A percentile compares a stretch with the other conserved stretches of the same genome.
Conservation (phyloP, 1,140 invertebrate genomes). For the Pemphigus obesinymphae region DNA sequence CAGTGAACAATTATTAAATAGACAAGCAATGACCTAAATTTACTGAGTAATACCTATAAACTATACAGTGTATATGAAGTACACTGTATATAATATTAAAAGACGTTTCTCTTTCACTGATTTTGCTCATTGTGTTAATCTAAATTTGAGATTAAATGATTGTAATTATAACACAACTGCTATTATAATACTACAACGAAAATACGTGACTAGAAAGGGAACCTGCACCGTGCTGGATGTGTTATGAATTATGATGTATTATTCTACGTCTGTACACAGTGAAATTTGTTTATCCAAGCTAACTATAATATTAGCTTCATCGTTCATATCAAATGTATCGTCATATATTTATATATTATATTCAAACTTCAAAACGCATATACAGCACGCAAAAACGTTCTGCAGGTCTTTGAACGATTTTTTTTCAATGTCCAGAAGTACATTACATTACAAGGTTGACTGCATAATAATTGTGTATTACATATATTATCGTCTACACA, state of each 20-base stretch:
- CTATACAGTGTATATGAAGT: too few species aligned
- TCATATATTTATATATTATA: background rate
- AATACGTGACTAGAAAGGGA: conserved; percentile 14
- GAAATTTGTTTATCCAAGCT: background rate
- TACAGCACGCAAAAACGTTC: background rate
- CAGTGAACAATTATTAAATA: background rate
- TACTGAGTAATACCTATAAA: too few species aligned
- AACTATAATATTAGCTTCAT: background rate
- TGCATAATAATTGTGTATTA: background rate
- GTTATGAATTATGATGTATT: background rate
- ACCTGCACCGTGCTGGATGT: background rate
- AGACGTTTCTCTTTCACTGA: conserved; percentile 18
- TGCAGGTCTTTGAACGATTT: background rate
- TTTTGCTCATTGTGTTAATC: background rate
- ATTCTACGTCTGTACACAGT: background rate
- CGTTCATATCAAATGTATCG: background rate
- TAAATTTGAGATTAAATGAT: conserved; percentile 5
- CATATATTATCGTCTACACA: background rate
- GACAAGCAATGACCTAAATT: conserved; percentile 2
- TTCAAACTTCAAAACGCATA: background rate
- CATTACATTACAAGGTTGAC: background rate
- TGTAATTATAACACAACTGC: background rate
- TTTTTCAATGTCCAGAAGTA: background rate
- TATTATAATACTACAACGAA: background rate
- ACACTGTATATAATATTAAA: background rate